Evolutionary conservation across 2,797 vertebrate species (phyloP).

Genomic region (Epinephelus coioides): DNA sequence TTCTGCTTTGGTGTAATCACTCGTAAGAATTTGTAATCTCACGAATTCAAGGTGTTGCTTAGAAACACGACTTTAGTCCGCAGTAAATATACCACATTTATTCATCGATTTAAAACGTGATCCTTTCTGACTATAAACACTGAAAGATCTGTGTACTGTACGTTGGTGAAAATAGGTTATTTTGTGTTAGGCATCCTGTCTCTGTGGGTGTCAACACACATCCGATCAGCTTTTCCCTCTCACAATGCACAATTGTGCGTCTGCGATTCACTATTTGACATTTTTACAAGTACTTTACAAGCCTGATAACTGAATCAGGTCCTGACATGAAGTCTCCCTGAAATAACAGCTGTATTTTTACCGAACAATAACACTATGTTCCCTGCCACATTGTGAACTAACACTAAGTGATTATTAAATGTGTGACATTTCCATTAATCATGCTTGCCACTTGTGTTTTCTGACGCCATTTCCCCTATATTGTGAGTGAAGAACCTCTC

Average conservation of each 20-base stretch:
- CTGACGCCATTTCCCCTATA: constrained; percentile 22
- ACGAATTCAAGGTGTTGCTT: background rate
- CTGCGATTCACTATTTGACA: constrained; percentile 2
- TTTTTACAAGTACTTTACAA: constrained; percentile 21
- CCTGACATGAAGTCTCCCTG: constrained; percentile 10
- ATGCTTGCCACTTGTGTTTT: constrained; percentile 30
- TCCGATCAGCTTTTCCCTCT: background rate
- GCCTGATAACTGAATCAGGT: constrained; percentile 20
- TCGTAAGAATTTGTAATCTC: background rate
- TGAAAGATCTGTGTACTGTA: background rate
- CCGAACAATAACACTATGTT: constrained; percentile 26
- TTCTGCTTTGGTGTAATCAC: background rate
- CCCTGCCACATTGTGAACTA: constrained; percentile 24
- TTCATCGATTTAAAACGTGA: background rate
- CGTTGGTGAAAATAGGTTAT: background rate
- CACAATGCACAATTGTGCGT: background rate
- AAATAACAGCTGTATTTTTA: constrained; percentile 18
- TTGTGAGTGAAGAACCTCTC: constrained; percentile 49
- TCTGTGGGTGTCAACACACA: constrained; percentile 3
- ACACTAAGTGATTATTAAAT: constrained; percentile 41
- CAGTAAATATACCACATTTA: background rate
- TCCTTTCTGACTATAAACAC: background rate
- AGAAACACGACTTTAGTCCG: background rate
- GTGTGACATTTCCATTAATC: constrained; percentile 47
- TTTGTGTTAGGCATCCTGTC: background rate